phyloP scores from a whole-genome alignment of 2,888 invertebrate species.

The Drosophila siamana region DNA sequence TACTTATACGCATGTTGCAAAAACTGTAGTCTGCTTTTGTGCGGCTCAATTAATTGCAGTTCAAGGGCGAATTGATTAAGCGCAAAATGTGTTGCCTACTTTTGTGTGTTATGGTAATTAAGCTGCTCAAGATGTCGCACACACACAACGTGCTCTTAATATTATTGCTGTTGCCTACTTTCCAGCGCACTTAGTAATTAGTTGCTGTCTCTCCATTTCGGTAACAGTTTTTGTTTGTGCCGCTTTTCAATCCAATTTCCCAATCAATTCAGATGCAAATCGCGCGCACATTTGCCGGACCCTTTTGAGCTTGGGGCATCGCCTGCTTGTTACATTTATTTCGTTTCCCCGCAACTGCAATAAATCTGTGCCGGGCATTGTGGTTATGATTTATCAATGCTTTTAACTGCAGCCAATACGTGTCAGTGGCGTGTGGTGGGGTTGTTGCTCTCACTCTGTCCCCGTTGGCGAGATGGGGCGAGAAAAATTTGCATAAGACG shows the following conservation, averaged over 20 bases:
- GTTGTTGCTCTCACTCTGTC: neutral
- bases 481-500: slow-evolving; percentile 64
- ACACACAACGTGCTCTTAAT: neutral
- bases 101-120: neutral
- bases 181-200: no score
- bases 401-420: slow-evolving; percentile 77
- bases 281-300: slow-evolving; percentile 4
- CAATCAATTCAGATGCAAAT: slow-evolving; percentile 51
- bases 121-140: neutral
- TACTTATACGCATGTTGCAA: no score
- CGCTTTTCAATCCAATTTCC: neutral
- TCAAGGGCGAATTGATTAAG: neutral
- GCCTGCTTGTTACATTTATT: slow-evolving; percentile 15
- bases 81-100: slow-evolving; percentile 22
- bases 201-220: neutral
- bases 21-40: slow-evolving; percentile 11
- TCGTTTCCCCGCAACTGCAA: slow-evolving; percentile 27
- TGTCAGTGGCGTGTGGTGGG: slow-evolving; percentile 12
- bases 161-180: neutral
- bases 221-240: neutral
- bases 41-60: neutral
- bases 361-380: slow-evolving; percentile 59
- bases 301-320: slow-evolving; percentile 9
- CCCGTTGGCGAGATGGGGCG: neutral
- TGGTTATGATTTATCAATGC: slow-evolving; percentile 82